Base-by-base conservation (phyloP, 2,797 vertebrate species). In the Podarcis siculus region DNA sequence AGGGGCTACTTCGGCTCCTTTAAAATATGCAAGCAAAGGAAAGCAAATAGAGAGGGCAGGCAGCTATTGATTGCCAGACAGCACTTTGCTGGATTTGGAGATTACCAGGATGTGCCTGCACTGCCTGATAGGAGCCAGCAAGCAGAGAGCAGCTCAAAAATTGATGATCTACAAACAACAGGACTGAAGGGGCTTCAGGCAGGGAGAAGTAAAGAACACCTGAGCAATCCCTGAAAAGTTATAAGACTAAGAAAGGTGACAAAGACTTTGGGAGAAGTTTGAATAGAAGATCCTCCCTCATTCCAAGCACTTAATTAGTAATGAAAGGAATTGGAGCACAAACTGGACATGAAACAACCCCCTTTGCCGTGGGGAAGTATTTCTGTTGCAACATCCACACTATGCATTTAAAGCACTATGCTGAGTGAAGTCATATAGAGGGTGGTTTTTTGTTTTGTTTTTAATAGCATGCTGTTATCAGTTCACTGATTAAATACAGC, bases 21-120 rank as follows among this genome's bases (percentile, higher is more conserved):
- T 96, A 95, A 96, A 94, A 94, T 94, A 95, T 94, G 92, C 90
- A 95, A 95, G 89, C 83, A 91, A 79, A 4, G 77, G 35, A 95
- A 95, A 92, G 94, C 80, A 96, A 96, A 96, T 15, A 95, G 78
- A 94, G 25, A 81, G 71, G 42, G 73, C 69, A 94, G 91, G 91
- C 90, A 90, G 90, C 9, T 90, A 93, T 86, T 94, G 95, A 96
- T 95, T 93, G 89, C 90, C 89, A 91, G 87, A 83, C 79, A 94
- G 89, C 75, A 89, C 89, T 93, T 89, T 0, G 42, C 92, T 94
- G 90, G 91, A 94, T 96, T 96, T 89, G 77, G 94, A 91, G 90
- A 95, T 95, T 93, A 85, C 49, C 77, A 78, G 79, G 85, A 93
- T 94, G 94, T 95, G 87, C 87, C 90, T 91, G 89, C 78, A 83